These are phyloP conservation scores for Schizothorax lantsangensis DNA, from an alignment of 2,797 vertebrate genomes.

Conservation along the genomic window DNA sequence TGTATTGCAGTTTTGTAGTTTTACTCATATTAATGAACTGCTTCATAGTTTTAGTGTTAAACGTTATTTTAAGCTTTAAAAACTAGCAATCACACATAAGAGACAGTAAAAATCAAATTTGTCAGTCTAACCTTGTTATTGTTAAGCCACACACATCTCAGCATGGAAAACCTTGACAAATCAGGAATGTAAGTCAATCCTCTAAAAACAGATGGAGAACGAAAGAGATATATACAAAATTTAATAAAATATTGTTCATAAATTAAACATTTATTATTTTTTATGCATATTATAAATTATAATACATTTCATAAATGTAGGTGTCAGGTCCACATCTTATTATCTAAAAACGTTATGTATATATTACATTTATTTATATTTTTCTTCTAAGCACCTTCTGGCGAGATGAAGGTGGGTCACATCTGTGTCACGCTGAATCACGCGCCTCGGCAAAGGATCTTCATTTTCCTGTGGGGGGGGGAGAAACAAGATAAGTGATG, in stretches of 20 bases:
- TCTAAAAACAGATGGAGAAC: conserved; percentile 65
- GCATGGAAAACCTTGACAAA: conserved; percentile 77
- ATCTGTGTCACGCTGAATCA: conserved; percentile 60
- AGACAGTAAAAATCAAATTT: neutral
- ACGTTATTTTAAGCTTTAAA: neutral
- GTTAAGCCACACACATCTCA: conserved; percentile 83
- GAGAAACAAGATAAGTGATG: neutral
- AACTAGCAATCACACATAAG: neutral
- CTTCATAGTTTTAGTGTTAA: neutral
- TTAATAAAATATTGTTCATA: neutral
- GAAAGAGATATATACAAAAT: neutral
- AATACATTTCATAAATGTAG: neutral
- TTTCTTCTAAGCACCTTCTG: conserved; percentile 70
- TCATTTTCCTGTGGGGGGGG: conserved; percentile 70
- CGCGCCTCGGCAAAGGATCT: conserved; percentile 71
- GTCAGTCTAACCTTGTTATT: conserved; percentile 79
- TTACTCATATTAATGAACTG: neutral
- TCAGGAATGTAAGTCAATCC: conserved; percentile 75
- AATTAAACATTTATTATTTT: neutral
- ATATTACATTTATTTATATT: neutral
- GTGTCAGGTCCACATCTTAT: neutral
- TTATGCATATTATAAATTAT: neutral
- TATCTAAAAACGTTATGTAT: neutral
- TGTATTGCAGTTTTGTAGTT: neutral
- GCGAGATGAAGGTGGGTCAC: conserved; percentile 78